phyloP scores from a whole-genome alignment of 1,140 invertebrate genomes.

The Camponotus vicinus region DNA sequence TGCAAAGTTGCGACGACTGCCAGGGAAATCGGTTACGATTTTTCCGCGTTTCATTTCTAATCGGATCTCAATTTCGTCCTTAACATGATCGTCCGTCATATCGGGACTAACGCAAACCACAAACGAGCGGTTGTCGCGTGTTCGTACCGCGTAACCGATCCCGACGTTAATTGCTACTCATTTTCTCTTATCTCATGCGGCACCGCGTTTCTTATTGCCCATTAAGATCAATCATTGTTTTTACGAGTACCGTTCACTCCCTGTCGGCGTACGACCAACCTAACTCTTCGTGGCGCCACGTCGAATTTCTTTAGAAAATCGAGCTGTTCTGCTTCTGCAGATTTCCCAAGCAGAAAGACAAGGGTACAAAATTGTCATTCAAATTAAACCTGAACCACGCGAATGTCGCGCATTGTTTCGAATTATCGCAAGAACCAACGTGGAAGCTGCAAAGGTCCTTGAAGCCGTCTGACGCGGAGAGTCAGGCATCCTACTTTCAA shows the following conservation, averaged over 20 bases:
- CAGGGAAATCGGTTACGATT: slow-evolving; percentile 17
- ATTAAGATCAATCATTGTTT: slow-evolving; percentile 72
- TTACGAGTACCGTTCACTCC: slow-evolving; percentile 30
- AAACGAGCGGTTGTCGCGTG: slow-evolving; percentile 34
- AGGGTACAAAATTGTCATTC: background rate
- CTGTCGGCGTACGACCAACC: background rate
- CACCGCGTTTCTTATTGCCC: slow-evolving; percentile 62
- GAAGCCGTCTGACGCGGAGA: slow-evolving; percentile 72
- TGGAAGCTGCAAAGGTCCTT: slow-evolving; percentile 57
- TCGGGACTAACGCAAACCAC: slow-evolving; percentile 43
- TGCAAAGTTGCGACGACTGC: background rate
- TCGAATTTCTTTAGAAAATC: background rate
- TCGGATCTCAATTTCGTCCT: slow-evolving; percentile 37
- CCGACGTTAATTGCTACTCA: slow-evolving; percentile 70
- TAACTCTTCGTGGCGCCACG: background rate
- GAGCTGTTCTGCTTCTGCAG: background rate
- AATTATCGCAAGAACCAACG: slow-evolving; percentile 15
- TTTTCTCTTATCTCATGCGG: slow-evolving; percentile 59
- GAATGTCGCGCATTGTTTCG: background rate
- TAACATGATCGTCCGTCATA: slow-evolving; percentile 26
- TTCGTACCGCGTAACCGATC: slow-evolving; percentile 50
- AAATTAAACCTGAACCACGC: background rate
- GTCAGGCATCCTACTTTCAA: slow-evolving; percentile 20
- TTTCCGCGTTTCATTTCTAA: slow-evolving; percentile 19
- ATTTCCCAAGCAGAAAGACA: background rate